Conservation (phyloP, 2,888 invertebrate genomes). For the Theodoxus fluviatilis region DNA sequence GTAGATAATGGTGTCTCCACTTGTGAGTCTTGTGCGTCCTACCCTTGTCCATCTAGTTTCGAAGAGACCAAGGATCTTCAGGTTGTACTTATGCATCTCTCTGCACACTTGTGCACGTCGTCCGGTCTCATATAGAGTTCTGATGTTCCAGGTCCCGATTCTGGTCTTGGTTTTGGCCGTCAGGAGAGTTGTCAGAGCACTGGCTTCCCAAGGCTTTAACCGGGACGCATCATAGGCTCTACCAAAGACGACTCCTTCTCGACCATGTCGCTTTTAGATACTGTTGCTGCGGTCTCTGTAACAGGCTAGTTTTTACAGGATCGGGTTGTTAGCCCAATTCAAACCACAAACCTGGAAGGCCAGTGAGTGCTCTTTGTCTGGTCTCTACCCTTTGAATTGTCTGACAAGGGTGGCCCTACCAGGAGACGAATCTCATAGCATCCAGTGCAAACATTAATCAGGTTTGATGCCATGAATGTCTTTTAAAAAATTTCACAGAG, state of each 20-base stretch:
- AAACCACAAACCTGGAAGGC: not conserved
- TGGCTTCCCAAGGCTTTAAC: not conserved
- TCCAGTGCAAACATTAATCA: too few relatives aligned
- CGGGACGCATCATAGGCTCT: not conserved
- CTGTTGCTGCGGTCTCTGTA: not conserved
- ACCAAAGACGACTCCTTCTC: not conserved
- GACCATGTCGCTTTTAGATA: not conserved
- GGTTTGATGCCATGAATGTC: too few relatives aligned
- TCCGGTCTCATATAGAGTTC: not conserved
- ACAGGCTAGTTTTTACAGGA: not conserved
- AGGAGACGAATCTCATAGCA: slow-evolving; percentile 2
- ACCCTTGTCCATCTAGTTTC: too few relatives aligned
- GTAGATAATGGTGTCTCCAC: too few relatives aligned
- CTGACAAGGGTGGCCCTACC: not conserved
- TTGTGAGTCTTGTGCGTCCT: too few relatives aligned
- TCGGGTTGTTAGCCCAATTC: not conserved
- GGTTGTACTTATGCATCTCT: too few relatives aligned
- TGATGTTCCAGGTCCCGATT: not conserved
- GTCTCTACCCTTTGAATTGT: not conserved
- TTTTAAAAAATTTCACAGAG: too few relatives aligned
- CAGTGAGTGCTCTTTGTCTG: not conserved
- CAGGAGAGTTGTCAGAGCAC: not conserved
- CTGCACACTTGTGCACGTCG: not conserved
- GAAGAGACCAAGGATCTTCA: too few relatives aligned
- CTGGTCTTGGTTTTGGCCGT: too few relatives aligned